phyloP scores from a whole-genome alignment of 2,888 invertebrate species.

The Drosophila quinaria region DNA sequence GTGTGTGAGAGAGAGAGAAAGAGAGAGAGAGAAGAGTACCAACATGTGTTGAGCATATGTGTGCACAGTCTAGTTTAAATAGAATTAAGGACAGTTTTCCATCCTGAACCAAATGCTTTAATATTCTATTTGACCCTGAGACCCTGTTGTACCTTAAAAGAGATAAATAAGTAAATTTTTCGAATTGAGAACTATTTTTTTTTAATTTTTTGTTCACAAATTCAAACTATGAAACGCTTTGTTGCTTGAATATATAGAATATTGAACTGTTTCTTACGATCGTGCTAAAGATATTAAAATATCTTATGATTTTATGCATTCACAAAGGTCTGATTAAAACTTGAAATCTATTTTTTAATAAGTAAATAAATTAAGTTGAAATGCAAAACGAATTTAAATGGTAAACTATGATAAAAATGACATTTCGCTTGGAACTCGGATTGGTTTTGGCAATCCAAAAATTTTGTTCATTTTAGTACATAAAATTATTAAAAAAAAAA shows the following conservation, averaged over 20 bases:
- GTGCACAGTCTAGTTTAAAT: slow-evolving; percentile 2
- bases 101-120: neutral
- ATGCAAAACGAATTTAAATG: too few species aligned
- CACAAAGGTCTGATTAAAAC: too few species aligned
- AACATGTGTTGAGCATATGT: slow-evolving; percentile 29
- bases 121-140: neutral
- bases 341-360: too few species aligned
- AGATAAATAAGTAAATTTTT: neutral
- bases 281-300: too few species aligned
- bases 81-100: neutral
- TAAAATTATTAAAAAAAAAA: too few species aligned
- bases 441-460: too few species aligned
- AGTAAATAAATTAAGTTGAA: too few species aligned
- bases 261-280: neutral
- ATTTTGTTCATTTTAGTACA: too few species aligned
- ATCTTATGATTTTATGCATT: too few species aligned
- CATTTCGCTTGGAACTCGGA: too few species aligned
- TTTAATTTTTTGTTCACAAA: neutral
- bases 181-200: neutral
- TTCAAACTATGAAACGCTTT: neutral
- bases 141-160: neutral
- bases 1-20: neutral
- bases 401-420: too few species aligned
- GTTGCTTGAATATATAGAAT: neutral
- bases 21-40: neutral